Evolutionary conservation across 2,888 invertebrate genomes (phyloP), one percentile per base, ranked within the genome.

Genomic region (Acanthosepion pharaonis): DNA sequence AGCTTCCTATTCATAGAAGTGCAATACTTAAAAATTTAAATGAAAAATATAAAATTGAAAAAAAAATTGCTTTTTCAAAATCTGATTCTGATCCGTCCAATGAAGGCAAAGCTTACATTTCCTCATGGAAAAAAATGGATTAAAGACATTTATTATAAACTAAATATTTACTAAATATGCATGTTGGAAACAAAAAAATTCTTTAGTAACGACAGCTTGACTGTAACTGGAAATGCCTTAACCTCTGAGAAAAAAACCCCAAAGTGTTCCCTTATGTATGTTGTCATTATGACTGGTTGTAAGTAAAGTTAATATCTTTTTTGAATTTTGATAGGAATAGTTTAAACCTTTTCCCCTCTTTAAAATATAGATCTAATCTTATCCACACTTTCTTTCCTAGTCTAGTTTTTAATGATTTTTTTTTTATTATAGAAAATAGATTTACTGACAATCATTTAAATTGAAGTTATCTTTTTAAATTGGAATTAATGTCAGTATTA

Each of bases 31-130:
- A 78, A 78, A 78, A n/a, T 18, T 78, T 78, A 78, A 78, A n/a
- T 78, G n/a, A 78, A 78, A 59, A n/a, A 78, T n/a, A 78, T n/a
- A 33, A 78, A 78, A 78, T 23, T 28, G 11, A 64, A 78, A 78
- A 78, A 78, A 78, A 78, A n/a, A n/a, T 78, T 33, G n/a, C 33
- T 78, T 78, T 78, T 78, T 78, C 23, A n/a, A 78, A 78, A 9
- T 78, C 78, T n/a, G 78, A 78, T 78, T 78, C 78, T 78, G n/a
- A 78, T 78, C 78, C 78, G 78, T 78, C 78, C 78, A 78, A 78
- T 78, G 78, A 78, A 78, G 78, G 78, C 78, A 78, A 78, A 78
- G 23, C 11, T 78, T 78, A 78, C 78, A 78, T 78, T 78, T 78
- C 78, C 78, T 78, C 78, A 78, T 78, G n/a, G 78, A 33, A 33